Evolutionary conservation across 2,888 invertebrate genomes (phyloP), one percentile per base, ranked within the genome.

Genomic region (Rhyacophila evoluta): DNA sequence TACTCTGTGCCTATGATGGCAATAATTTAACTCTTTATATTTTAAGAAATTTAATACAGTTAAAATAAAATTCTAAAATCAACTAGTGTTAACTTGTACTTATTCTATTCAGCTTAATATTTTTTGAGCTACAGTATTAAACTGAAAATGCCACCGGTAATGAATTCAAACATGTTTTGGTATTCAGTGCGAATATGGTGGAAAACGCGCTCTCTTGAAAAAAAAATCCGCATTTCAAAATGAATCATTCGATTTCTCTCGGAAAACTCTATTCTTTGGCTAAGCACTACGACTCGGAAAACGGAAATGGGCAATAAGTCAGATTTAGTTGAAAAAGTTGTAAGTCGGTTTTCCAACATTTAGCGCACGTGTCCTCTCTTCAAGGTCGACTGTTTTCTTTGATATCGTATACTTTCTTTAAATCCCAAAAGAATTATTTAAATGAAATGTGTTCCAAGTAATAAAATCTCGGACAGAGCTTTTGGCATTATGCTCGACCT

Each of bases 301-400:
- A 10, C 55, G 55, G 25, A 55, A 55, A 55, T 55, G 25, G 55
- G 55, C 55, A 19, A 55, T 55, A 55, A 55, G 55, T 55, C 19
- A 55, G 55, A 55, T 55, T 55, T 55, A 55, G 55, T 55, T 55
- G 55, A 55, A 55, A 55, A 55, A 55, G 55, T 55, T 55, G 19
- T 55, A 19, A 55, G 55, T 10, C 55, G 10, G 55, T 19, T 55
- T 55, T 10, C 55, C 55, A 55, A 55, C 55, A 19, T 5, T 15
- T 15, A 33, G 12, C 1, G 15, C 55, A 55, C 25, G 55, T 55
- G 55, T 5, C 25, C 55, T 55, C 55, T 6, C 19, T n/a, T 55
- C 55, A 55, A 55, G 55, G 55, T 55, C 10, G 3, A 19, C 8
- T 1, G 6, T 55, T 8, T 55, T 25, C 55, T 55, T 55, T 55